phyloP scores from a whole-genome alignment of 2,797 vertebrate species.

The Novumbra hubbsi region DNA sequence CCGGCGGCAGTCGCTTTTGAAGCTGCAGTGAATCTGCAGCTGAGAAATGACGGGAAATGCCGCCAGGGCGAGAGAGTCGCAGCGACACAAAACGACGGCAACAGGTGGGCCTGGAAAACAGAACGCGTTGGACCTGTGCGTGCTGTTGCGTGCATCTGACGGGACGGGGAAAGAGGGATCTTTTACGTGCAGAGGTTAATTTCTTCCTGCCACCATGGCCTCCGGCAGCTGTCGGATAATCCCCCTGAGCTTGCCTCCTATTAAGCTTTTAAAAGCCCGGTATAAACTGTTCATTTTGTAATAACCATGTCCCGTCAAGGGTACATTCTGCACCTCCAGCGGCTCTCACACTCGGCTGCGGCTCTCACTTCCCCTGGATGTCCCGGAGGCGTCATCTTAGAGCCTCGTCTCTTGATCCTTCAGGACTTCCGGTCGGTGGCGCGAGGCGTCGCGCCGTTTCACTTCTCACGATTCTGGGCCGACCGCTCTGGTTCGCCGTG shows the following conservation, averaged over 20 bases:
- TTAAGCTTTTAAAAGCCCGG: slow-evolving; percentile 77
- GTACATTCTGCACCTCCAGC: slow-evolving; percentile 50
- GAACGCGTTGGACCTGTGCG: not conserved
- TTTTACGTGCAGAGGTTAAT: slow-evolving; percentile 62
- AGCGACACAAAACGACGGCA: not conserved
- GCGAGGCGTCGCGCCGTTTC: not conserved
- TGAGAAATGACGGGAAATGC: slow-evolving; percentile 12
- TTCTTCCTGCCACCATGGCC: slow-evolving; percentile 53
- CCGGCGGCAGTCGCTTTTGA: slow-evolving; percentile 2
- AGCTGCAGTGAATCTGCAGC: slow-evolving; percentile 21
- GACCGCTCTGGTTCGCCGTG: not conserved
- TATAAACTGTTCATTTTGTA: slow-evolving; percentile 78
- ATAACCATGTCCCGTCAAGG: slow-evolving; percentile 69
- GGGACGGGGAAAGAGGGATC: slow-evolving; percentile 21
- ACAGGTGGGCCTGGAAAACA: not conserved
- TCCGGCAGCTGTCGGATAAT: slow-evolving; percentile 73
- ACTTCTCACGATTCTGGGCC: not conserved
- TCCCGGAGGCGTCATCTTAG: not conserved
- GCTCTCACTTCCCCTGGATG: too few species aligned
- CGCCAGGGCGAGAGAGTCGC: not conserved
- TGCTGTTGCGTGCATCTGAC: slow-evolving; percentile 9
- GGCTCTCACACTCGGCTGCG: slow-evolving; percentile 28
- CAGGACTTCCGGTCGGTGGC: not conserved
- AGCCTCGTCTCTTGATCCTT: not conserved
- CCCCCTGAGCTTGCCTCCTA: slow-evolving; percentile 62